Evolutionary conservation across 92 coral and sea anemone genomes (phyloP).

Genomic region (Heteractis magnifica): DNA sequence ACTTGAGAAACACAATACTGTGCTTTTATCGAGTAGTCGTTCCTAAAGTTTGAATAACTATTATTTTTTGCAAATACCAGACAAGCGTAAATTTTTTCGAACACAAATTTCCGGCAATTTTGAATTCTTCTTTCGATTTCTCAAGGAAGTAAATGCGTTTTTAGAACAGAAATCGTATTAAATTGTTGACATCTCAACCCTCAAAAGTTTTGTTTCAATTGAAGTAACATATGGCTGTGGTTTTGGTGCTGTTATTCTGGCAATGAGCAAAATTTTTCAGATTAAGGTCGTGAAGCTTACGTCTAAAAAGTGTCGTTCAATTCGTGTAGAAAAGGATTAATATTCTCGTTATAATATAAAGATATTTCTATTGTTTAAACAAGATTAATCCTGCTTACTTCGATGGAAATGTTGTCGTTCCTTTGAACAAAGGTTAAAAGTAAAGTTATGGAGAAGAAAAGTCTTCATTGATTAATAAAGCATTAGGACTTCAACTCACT

Average conservation of each 20-base stretch:
- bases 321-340: too few relatives aligned
- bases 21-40: background rate
- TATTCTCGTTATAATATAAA: too few relatives aligned
- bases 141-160: background rate
- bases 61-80: background rate
- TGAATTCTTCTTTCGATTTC: background rate
- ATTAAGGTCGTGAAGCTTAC: background rate
- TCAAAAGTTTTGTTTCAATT: background rate
- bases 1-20: background rate
- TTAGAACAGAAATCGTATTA: background rate
- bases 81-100: background rate
- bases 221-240: background rate
- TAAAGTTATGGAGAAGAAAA: too few relatives aligned
- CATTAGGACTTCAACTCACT: too few relatives aligned
- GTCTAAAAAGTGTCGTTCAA: too few relatives aligned
- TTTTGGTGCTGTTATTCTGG: background rate
- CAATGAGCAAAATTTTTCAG: background rate
- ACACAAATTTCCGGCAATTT: background rate
- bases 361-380: too few relatives aligned
- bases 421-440: too few relatives aligned
- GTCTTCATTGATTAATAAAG: too few relatives aligned
- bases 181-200: background rate
- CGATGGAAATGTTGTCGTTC: too few relatives aligned
- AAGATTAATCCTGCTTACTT: too few relatives aligned
- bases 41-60: background rate